Evolutionary conservation across 2,113 vertebrate species (phyloP), one percentile per base, ranked within the genome.

Genomic region (Amblyopsis rosae): DNA sequence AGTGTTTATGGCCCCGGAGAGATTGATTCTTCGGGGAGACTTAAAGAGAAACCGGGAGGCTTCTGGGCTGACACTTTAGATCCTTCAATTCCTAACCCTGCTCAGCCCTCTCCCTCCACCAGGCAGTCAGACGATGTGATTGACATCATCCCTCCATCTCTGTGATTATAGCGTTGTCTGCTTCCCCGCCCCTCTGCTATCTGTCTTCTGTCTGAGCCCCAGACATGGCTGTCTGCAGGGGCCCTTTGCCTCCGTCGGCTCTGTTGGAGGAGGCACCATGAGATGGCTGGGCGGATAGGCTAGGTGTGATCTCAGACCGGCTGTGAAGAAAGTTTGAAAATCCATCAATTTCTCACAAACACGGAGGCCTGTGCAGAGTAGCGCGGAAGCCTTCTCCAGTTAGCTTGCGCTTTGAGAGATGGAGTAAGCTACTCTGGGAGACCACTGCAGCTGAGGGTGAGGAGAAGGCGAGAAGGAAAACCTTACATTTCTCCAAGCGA

Each of bases 131-230:
- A 77, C 19, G 46, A 62, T 47, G 19, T 77, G 78, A 85, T 76
- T 81, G 80, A 88, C 83, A 83, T 65, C 67, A 70, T 77, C 70
- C 72, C 41, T 75, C 75, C 71, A 72, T 81, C 70, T 67, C 55
- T 57, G 72, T 78, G 76, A 86, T 86, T 88, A 85, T 68, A 82
- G 59, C 70, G 62, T 41, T 58, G 83, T 82, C 70, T 84, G 35
- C 69, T 16, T 59, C 51, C 57, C 51, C 46, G 46, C 59, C 83
- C 70, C 79, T 70, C 49, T 47, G 32, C 77, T 62, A 82, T 84
- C 73, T 3, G 66, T 83, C 79, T 75, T 83, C 76, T 35, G 73
- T 71, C 68, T 55, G 59, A 72, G 64, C 58, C 60, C 66, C 67
- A 59, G 75, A 81, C 51, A 46, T 65, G 62, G 76, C 78, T 61